Percentiles rank a stretch among this genome's conserved stretches.
phyloP scores from a whole-genome alignment of 2,888 invertebrate species.

The Itoplectis maculator region DNA sequence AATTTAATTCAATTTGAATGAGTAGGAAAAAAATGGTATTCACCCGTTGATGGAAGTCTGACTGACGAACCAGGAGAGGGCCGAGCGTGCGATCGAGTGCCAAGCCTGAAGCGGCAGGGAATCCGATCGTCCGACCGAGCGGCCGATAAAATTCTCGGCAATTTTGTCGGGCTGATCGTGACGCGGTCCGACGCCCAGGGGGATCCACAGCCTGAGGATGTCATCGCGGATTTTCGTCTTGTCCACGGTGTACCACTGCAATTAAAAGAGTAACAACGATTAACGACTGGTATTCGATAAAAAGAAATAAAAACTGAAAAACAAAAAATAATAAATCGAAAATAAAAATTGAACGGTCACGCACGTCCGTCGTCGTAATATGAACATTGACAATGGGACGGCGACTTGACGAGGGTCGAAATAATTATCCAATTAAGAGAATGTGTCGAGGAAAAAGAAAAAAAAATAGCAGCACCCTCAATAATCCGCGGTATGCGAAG shows the following conservation, averaged over 20 bases:
- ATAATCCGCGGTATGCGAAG: constrained; percentile 5
- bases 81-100: constrained; percentile 94
- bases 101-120: constrained; percentile 95
- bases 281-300: neutral
- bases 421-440: constrained; percentile 67
- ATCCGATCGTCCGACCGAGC: constrained; percentile 92
- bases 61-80: constrained; percentile 96
- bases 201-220: constrained; percentile 87
- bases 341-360: constrained; percentile 44
- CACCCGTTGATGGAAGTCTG: constrained; percentile 98
- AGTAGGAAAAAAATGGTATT: constrained; percentile 81
- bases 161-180: constrained; percentile 87
- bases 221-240: constrained; percentile 86
- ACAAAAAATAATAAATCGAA: neutral
- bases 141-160: constrained; percentile 90
- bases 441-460: constrained; percentile 22
- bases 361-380: constrained; percentile 10
- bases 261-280: neutral
- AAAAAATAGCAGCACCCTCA: constrained; percentile 20
- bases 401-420: constrained; percentile 63
- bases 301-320: neutral
- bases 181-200: constrained; percentile 85
- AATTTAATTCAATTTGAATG: neutral
- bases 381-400: constrained; percentile 36
- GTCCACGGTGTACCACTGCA: constrained; percentile 91